Base-by-base conservation (phyloP, 2,113 vertebrate species). In the Colinus virginianus region DNA sequence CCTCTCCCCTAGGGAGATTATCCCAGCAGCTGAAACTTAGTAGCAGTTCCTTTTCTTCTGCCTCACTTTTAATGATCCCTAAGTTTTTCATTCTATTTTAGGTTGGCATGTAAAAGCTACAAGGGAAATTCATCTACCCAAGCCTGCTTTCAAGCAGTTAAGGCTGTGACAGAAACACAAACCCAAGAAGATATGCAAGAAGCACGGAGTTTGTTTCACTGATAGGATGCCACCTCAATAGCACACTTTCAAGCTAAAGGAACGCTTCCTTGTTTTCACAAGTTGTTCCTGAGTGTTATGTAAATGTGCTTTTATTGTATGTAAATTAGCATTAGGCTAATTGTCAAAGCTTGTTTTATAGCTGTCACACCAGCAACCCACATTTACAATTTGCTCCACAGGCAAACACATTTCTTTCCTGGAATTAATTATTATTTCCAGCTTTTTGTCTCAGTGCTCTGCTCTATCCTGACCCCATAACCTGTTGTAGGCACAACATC, bases 11-110 rank as follows among this genome's bases (percentile, higher is more conserved):
- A 67, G 91, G 92, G 82, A 95, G 91, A 87, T 84, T 87, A 93
- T 86, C 69, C 92, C 88, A 88, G 70, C 86, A 89, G 89, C 91
- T 91, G 68, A 90, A 70, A 74, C 71, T 69, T 85, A 66, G 59
- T n/a, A 62, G 51, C 81, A 87, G 63, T 59, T 93, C 66, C 45
- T 19, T 76, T 83, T 79, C 22, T 16, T 93, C 68, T 84, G 71
- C 70, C 59, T 76, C 43, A 75, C 51, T 77, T 86, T 55, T 84
- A 85, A 93, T 28, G 63, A 70, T 34, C 68, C 18, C 69, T 48
- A 75, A 94, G 17, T 94, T 94, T 91, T 90, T 86, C 48, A 58
- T 88, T 85, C 68, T 67, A 40, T 68, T 96, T 96, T 68, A 83
- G 10, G 79, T 92, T 48, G 78, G 76, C 78, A 77, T 49, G 25